Conservation (phyloP, 2,797 vertebrate genomes). For the Cyprinella venusta region DNA sequence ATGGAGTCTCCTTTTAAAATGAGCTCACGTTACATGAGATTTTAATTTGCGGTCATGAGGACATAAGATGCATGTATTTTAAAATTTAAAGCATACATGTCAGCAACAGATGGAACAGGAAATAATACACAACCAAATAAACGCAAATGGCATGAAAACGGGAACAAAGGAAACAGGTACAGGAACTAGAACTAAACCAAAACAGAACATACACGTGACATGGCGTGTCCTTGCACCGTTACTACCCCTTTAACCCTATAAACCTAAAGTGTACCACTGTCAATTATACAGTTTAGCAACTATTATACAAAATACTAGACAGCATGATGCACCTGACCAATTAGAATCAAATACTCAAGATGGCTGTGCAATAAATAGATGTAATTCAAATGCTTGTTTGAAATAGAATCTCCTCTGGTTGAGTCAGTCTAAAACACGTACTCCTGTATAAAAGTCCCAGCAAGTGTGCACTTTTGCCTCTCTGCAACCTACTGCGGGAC, state of each 20-base stretch:
- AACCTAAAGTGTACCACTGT: not conserved
- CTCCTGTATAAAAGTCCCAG: not conserved
- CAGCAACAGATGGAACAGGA: not conserved
- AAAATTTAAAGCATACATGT: not conserved
- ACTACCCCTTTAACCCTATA: too few species aligned
- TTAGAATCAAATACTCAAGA: not conserved
- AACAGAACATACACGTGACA: too few species aligned
- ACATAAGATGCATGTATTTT: not conserved
- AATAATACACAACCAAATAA: not conserved
- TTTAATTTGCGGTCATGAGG: not conserved
- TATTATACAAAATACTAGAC: not conserved
- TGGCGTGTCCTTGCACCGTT: too few species aligned
- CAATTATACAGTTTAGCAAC: not conserved
- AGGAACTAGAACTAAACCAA: too few species aligned
- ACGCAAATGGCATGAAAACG: not conserved
- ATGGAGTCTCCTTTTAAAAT: too few species aligned
- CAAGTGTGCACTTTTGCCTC: not conserved
- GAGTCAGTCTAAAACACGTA: not conserved
- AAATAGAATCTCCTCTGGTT: slow-evolving; percentile 6
- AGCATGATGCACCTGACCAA: not conserved
- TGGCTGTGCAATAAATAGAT: not conserved
- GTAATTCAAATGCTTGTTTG: not conserved
- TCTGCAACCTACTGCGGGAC: slow-evolving; percentile 39
- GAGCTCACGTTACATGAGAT: not conserved
- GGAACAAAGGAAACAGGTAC: too few species aligned